Evolutionary conservation across 2,888 invertebrate genomes (phyloP).

Genomic region (Nephrocerus scutellatus): DNA sequence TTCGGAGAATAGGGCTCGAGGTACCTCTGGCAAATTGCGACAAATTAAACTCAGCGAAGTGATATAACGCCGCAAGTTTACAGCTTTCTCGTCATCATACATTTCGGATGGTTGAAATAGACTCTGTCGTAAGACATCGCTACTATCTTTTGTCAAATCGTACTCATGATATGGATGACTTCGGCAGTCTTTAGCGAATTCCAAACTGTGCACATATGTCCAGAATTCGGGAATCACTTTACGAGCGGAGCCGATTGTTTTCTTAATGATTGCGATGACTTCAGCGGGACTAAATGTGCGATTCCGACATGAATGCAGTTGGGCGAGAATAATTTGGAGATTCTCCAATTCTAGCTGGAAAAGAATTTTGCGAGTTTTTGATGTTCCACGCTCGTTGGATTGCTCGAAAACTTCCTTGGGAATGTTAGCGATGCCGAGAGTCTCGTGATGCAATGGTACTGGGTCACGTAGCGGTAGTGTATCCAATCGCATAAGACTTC

Average conservation of each 20-base stretch:
- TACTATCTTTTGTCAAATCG: constrained; percentile 23
- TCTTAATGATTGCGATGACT: constrained; percentile 7
- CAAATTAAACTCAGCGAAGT: constrained; percentile 35
- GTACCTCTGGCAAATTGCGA: constrained; percentile 22
- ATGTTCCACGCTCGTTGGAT: constrained; percentile 20
- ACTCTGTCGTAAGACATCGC: background rate
- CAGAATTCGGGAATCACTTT: constrained; percentile 38
- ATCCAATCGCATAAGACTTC: constrained; percentile 5
- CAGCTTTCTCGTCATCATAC: constrained; percentile 30
- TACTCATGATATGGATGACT: constrained; percentile 33
- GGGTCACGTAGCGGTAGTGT: too few species aligned
- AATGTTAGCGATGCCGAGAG: constrained; percentile 1
- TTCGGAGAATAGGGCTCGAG: constrained; percentile 24
- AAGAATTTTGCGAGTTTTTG: constrained; percentile 21
- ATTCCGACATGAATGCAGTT: constrained; percentile 27
- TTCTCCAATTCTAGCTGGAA: constrained; percentile 37
- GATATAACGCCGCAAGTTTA: constrained; percentile 37
- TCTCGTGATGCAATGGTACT: too few species aligned
- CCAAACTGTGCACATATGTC: constrained; percentile 36
- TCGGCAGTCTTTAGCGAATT: constrained; percentile 32
- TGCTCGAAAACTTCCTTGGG: constrained; percentile 27
- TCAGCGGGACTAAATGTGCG: constrained; percentile 1
- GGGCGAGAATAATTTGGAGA: constrained; percentile 32
- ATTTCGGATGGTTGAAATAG: constrained; percentile 29
- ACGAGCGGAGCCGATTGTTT: constrained; percentile 27